Conservation (phyloP, 2,797 vertebrate species). For the Zalophus californianus region DNA sequence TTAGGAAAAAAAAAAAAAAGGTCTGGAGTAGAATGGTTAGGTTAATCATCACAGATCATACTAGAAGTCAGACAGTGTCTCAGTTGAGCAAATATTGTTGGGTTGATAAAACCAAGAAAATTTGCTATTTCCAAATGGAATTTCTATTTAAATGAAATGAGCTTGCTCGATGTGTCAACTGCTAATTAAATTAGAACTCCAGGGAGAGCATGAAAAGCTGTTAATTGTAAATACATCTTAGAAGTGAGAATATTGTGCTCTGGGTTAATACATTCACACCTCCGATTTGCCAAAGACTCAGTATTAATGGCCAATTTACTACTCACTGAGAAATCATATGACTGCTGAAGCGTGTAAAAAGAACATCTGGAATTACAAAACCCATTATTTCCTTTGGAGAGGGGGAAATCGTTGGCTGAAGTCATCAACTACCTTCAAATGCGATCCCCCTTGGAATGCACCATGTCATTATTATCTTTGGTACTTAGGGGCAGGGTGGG, state of each 20-base stretch:
- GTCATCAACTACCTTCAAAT: conserved; percentile 56
- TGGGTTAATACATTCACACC: conserved; percentile 63
- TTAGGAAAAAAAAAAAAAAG: neutral
- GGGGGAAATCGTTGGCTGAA: conserved; percentile 68
- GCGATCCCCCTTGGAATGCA: neutral
- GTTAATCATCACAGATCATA: neutral
- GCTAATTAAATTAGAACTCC: conserved; percentile 68
- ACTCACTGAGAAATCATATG: conserved; percentile 75
- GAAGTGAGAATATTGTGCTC: conserved; percentile 60
- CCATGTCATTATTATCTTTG: conserved; percentile 64
- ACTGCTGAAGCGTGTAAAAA: conserved; percentile 74
- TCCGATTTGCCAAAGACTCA: conserved; percentile 55
- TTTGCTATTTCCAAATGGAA: conserved; percentile 61
- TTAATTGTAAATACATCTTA: conserved; percentile 60
- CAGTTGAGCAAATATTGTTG: neutral
- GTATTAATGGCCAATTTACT: conserved; percentile 63
- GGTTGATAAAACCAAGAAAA: conserved; percentile 66
- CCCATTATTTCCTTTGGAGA: conserved; percentile 82
- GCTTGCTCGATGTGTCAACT: conserved; percentile 61
- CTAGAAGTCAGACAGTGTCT: neutral
- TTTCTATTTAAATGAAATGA: conserved; percentile 50
- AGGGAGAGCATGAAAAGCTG: conserved; percentile 41
- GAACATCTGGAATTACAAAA: conserved; percentile 80
- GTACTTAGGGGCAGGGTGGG: neutral
- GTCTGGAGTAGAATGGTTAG: neutral